Evolutionary conservation across 2,113 vertebrate genomes (phyloP).

Genomic region (Glaucomys volans): DNA sequence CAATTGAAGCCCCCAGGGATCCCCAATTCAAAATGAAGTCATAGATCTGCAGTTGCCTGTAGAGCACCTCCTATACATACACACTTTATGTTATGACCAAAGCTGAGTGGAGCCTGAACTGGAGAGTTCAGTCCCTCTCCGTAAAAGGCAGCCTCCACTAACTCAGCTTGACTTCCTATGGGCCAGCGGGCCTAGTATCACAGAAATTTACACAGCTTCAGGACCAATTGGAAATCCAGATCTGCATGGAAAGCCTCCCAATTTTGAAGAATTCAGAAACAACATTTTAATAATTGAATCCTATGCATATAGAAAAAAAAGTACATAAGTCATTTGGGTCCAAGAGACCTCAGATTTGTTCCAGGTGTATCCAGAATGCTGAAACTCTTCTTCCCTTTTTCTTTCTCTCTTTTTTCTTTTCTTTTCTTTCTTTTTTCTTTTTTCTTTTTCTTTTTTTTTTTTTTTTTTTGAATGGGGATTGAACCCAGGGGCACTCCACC

Average conservation of each 20-base stretch:
- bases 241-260: background rate
- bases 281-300: conserved; percentile 41
- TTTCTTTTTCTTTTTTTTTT: no score
- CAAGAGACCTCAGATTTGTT: background rate
- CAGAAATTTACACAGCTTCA: background rate
- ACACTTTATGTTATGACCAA: background rate
- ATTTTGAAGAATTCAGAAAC: conserved; percentile 23
- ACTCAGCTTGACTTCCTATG: background rate
- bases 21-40: background rate
- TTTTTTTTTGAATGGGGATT: no score
- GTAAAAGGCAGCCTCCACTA: background rate
- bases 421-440: no score
- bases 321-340: background rate
- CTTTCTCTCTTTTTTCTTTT: no score
- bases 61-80: no score
- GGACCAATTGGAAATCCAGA: background rate
- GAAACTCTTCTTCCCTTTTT: no score
- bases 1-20: background rate
- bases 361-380: background rate
- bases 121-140: background rate
- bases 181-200: background rate
- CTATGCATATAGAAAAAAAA: background rate
- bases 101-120: background rate
- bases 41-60: background rate
- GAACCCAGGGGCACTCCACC: no score